Evolutionary conservation across 2,797 vertebrate species (phyloP).

Genomic region (Bryconaethiops microstoma): DNA sequence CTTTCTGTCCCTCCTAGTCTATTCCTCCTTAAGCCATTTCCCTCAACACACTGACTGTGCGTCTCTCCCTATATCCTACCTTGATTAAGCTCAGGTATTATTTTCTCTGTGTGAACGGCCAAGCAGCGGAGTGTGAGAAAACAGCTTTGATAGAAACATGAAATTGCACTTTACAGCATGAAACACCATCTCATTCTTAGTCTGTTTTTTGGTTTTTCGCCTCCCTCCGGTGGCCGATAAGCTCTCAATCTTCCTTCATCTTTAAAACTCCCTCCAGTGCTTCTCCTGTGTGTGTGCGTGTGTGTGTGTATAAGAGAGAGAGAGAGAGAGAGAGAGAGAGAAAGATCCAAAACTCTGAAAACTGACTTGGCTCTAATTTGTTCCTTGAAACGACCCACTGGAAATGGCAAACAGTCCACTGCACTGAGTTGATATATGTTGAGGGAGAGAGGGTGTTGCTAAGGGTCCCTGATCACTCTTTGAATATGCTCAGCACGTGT

Average conservation of each 20-base stretch:
- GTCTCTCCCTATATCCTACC: not conserved
- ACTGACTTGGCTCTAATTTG: constrained; percentile 5
- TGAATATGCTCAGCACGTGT: constrained; percentile 6
- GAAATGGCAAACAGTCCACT: not conserved
- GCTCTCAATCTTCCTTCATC: constrained; percentile 26
- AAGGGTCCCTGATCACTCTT: constrained; percentile 33
- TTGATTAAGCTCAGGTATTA: constrained; percentile 22
- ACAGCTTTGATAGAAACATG: constrained; percentile 21
- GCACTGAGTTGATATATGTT: not conserved
- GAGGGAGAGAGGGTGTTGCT: not conserved
- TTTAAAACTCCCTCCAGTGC: constrained; percentile 16
- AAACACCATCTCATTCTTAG: constrained; percentile 24
- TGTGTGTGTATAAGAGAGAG: not conserved
- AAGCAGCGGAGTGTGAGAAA: constrained; percentile 27
- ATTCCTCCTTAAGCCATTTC: constrained; percentile 32
- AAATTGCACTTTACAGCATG: constrained; percentile 10
- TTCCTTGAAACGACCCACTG: not conserved
- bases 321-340: constrained; percentile 4
- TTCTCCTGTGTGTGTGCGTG: constrained; percentile 15
- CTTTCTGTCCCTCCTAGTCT: constrained; percentile 53
- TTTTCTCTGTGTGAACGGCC: not conserved
- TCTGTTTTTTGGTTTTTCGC: constrained; percentile 18
- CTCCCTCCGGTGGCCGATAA: constrained; percentile 22
- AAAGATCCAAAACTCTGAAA: not conserved
- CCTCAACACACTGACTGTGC: constrained; percentile 30